Conservation (phyloP, 2,888 invertebrate species). For the Thereva nobilitata region DNA sequence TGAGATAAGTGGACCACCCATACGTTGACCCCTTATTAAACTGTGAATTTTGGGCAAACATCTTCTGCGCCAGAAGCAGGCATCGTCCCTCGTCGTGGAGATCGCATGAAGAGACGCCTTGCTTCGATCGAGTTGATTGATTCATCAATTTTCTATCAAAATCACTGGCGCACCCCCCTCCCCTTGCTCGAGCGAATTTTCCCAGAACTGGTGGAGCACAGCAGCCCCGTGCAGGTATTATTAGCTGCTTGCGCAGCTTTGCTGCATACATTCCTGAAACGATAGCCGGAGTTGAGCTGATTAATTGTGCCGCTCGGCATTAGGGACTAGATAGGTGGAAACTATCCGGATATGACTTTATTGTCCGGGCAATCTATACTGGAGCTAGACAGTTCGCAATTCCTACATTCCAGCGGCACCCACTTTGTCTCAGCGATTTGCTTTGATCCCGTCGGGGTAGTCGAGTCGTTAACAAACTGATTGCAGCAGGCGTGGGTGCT, state of each 20-base stretch:
- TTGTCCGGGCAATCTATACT: constrained; percentile 4
- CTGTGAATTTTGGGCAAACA: neutral
- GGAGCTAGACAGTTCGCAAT: neutral
- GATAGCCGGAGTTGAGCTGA: constrained; percentile 18
- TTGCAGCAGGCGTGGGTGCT: no score
- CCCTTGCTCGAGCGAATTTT: neutral
- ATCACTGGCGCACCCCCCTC: neutral
- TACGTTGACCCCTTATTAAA: constrained; percentile 14
- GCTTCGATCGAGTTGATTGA: constrained; percentile 20
- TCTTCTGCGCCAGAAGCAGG: constrained; percentile 8
- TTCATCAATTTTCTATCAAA: constrained; percentile 17
- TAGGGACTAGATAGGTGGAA: neutral
- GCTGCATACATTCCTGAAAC: constrained; percentile 8
- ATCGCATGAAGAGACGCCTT: neutral
- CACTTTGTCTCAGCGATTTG: constrained; percentile 3
- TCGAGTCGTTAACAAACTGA: no score
- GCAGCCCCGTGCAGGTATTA: constrained; percentile 13
- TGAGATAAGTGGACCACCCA: constrained; percentile 31
- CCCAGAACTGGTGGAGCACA: neutral
- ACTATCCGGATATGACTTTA: constrained; percentile 15
- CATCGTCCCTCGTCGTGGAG: neutral
- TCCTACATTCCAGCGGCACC: constrained; percentile 8
- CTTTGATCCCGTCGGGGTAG: constrained; percentile 12
- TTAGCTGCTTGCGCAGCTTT: neutral
- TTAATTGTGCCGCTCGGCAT: constrained; percentile 14